These are phyloP conservation scores for Planiliza haematocheilus DNA, from an alignment of 2,113 vertebrate genomes.

Conservation along the genomic window DNA sequence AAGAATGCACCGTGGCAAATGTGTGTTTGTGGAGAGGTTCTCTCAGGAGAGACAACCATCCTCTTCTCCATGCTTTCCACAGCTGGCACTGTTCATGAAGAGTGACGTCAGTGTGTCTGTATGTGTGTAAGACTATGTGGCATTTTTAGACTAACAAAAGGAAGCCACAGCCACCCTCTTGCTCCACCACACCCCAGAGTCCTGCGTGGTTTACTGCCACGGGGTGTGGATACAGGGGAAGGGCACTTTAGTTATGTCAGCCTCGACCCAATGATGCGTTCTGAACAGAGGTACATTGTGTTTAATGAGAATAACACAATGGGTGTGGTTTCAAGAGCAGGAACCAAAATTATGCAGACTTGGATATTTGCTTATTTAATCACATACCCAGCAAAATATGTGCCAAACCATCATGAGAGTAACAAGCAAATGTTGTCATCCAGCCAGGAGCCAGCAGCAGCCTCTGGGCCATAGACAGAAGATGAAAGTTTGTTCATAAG, in stretches of 20 bases:
- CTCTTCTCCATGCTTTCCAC: constrained; percentile 29
- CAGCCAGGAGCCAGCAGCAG: background rate
- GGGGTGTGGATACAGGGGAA: constrained; percentile 41
- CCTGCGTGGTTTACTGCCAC: constrained; percentile 46
- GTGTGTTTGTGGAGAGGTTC: constrained; percentile 8
- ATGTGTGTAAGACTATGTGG: constrained; percentile 37
- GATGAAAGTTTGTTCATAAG: constrained; percentile 41
- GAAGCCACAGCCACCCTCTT: constrained; percentile 71
- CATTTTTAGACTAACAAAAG: constrained; percentile 66
- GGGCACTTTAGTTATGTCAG: constrained; percentile 51
- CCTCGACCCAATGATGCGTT: constrained; percentile 33
- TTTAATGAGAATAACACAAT: constrained; percentile 39
- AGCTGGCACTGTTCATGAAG: constrained; percentile 42
- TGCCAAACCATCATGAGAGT: constrained; percentile 30
- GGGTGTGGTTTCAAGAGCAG: constrained; percentile 42
- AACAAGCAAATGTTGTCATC: constrained; percentile 10
- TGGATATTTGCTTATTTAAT: constrained; percentile 47
- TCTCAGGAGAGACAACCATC: constrained; percentile 38
- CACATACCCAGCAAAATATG: constrained; percentile 1
- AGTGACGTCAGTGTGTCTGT: constrained; percentile 60
- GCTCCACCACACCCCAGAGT: constrained; percentile 73
- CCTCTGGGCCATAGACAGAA: constrained; percentile 28
- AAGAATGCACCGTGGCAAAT: constrained; percentile 62
- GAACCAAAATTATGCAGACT: constrained; percentile 29
- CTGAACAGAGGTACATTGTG: constrained; percentile 21